Conservation (phyloP, 2,113 vertebrate species). For the Hystrix brachyura region DNA sequence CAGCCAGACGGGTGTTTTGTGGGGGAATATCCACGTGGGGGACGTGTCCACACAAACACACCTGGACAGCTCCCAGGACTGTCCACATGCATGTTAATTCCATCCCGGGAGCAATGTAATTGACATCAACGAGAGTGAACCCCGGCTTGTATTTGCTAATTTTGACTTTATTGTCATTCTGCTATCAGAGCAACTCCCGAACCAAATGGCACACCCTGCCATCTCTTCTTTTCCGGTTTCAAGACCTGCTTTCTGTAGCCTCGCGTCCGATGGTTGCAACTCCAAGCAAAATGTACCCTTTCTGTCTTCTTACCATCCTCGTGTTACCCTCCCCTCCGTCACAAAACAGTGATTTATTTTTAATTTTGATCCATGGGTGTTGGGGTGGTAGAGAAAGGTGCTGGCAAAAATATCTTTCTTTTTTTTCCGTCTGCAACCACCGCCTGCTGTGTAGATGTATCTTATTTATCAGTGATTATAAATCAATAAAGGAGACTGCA, state of each 20-base stretch:
- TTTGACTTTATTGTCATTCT: background rate
- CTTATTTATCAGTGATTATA: constrained; percentile 87
- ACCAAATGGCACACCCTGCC: background rate
- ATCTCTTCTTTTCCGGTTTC: constrained; percentile 10
- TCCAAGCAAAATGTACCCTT: background rate
- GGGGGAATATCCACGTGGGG: accelerated
- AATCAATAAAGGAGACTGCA: constrained; percentile 83
- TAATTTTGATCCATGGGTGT: constrained; percentile 41
- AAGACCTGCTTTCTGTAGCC: background rate
- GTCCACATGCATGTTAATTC: accelerated
- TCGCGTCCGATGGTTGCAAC: accelerated
- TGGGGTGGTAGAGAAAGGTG: background rate
- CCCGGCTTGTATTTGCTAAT: background rate
- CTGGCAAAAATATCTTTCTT: constrained; percentile 24
- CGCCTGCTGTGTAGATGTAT: background rate
- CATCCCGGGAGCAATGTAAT: accelerated
- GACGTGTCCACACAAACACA: accelerated
- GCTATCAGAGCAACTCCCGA: constrained; percentile 52
- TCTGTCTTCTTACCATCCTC: background rate
- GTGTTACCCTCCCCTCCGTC: accelerated
- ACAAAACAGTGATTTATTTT: constrained; percentile 45
- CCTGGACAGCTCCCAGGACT: accelerated
- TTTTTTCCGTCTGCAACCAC: background rate
- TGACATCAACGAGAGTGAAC: accelerated
- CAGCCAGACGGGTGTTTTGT: constrained; percentile 49